These are phyloP conservation scores for Phragmatobia fuliginosa DNA, from an alignment of 2,888 invertebrate species.

Conservation along the genomic window DNA sequence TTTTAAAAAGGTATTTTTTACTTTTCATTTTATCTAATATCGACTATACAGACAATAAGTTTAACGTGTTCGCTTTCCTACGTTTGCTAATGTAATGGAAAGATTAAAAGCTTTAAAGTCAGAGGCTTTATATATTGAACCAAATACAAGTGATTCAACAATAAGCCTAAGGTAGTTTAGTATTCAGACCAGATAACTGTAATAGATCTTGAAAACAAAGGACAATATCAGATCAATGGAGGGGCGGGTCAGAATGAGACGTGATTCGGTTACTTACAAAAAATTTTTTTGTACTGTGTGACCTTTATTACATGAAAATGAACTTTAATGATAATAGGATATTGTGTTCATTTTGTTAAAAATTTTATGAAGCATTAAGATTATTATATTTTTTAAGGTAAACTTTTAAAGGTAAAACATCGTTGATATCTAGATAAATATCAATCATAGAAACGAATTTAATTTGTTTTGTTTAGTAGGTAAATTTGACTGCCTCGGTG, in stretches of 20 bases:
- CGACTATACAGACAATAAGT: background rate
- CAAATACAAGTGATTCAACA: constrained; percentile 1
- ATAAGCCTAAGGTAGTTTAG: constrained; percentile 9
- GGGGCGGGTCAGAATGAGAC: constrained; percentile 17
- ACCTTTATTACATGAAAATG: background rate
- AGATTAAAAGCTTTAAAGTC: background rate
- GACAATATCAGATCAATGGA: constrained; percentile 20
- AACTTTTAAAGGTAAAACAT: too few species aligned
- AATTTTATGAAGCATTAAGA: too few species aligned
- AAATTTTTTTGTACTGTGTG: background rate
- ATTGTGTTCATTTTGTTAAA: background rate
- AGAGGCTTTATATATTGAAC: background rate
- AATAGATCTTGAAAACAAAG: constrained; percentile 24
- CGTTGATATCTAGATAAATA: too few species aligned
- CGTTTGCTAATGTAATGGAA: background rate
- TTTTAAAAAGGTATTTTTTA: too few species aligned
- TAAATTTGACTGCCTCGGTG: too few species aligned
- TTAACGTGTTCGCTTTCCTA: background rate
- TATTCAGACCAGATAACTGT: constrained; percentile 20
- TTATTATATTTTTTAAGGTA: background rate
- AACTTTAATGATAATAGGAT: background rate
- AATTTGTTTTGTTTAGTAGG: too few species aligned
- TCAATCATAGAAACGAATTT: too few species aligned
- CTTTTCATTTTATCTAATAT: too few species aligned
- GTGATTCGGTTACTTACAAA: constrained; percentile 22